Evolutionary conservation across 2,113 vertebrate species (phyloP), one percentile per base, ranked within the genome.

Genomic region (Xiphophorus hellerii): DNA sequence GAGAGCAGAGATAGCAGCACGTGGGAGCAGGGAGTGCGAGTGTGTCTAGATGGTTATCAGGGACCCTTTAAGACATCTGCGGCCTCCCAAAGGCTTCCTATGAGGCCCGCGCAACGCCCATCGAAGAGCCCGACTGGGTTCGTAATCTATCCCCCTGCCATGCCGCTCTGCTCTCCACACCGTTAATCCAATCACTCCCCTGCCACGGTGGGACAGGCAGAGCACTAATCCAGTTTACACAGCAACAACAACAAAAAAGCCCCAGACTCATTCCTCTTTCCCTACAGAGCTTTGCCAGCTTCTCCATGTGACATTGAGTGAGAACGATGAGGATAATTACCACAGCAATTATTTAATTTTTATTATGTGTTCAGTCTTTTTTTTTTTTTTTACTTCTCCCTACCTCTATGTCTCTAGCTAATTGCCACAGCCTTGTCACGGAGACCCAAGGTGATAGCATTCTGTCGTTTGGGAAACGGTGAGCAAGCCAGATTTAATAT

Each of bases 311-410:
- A 89, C 90, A 84, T 90, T 84, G 90, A 92, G 87, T 79, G 81
- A 89, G 85, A 92, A 92, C 94, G 93, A 95, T 93, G 90, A 84
- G 92, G 84, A 85, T 92, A 94, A 95, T 95, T 94, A 94, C 81
- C 74, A 90, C 87, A 86, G 91, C 84, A 93, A 94, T 91, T 93
- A 92, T 95, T 94, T 89, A 82, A 89, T 90, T 91, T 85, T 87
- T 88, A 90, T 88, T 86, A 85, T 76, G 67, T 83, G 62, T 85
- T 86, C 71, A 79, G 80, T 25, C 25, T 73, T 67, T 73, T 75
- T 65, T 74, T 75, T 65, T 74, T 33, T 5, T 1, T 29, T 37
- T 37, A 37, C 12, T 37, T 37, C 35, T 37, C 10, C 44, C 74
- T 29, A 4, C 66, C 48, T 68, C 84, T 82, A 22, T 84, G 68